phyloP scores from a whole-genome alignment of 2,888 invertebrate genomes.

The Muschampia plurimacula region DNA sequence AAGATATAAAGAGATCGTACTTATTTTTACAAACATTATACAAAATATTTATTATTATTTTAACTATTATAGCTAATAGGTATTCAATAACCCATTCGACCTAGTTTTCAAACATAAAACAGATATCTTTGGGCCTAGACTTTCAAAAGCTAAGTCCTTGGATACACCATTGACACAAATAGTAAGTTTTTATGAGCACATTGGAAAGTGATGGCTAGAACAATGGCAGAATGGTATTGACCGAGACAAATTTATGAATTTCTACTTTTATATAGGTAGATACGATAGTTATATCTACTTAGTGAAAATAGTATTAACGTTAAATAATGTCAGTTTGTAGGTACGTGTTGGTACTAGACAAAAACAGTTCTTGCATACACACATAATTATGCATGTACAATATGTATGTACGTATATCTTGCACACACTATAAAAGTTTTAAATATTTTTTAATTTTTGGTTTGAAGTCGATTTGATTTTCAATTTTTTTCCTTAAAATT shows the following conservation, averaged over 20 bases:
- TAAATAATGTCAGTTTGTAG: too few species aligned
- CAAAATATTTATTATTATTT: slow-evolving; percentile 2
- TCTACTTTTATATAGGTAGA: slow-evolving; percentile 19
- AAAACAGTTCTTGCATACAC: too few species aligned
- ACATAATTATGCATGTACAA: too few species aligned
- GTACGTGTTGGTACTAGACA: too few species aligned
- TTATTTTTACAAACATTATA: neutral
- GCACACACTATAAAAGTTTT: too few species aligned
- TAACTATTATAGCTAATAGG: neutral
- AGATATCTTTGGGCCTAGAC: neutral
- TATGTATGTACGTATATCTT: too few species aligned
- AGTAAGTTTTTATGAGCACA: slow-evolving; percentile 3
- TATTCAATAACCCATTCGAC: neutral
- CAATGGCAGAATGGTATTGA: slow-evolving; percentile 21
- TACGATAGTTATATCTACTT: neutral
- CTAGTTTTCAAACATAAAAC: slow-evolving; percentile 7
- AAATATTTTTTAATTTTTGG: too few species aligned
- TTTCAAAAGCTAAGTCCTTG: slow-evolving; percentile 17
- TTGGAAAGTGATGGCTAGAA: slow-evolving; percentile 32
- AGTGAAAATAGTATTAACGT: too few species aligned
- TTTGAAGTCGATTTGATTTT: too few species aligned
- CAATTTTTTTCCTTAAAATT: too few species aligned
- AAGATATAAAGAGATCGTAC: neutral
- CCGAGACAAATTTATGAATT: slow-evolving; percentile 27
- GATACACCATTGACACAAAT: slow-evolving; percentile 10